phyloP scores from a whole-genome alignment of 2,888 invertebrate genomes.

The Drosophila mercatorum region DNA sequence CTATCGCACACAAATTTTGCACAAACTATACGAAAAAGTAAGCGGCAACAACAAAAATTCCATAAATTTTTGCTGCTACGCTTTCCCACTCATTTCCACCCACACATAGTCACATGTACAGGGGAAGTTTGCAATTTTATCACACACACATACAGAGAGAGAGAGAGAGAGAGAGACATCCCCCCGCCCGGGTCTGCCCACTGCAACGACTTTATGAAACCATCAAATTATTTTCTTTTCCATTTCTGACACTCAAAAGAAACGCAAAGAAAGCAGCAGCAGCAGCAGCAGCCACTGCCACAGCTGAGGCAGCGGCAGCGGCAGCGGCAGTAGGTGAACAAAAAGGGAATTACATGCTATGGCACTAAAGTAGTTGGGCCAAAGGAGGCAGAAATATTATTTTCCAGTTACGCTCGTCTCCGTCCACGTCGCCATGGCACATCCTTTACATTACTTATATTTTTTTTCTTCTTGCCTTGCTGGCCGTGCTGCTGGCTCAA shows the following conservation, averaged over 20 bases:
- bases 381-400: constrained; percentile 80
- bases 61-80: constrained; percentile 69
- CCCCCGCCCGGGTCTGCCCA: constrained; percentile 16
- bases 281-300: constrained; percentile 25
- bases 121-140: constrained; percentile 79
- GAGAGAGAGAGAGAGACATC: constrained; percentile 21
- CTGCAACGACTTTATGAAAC: constrained; percentile 82
- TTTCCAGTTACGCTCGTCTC: constrained; percentile 83
- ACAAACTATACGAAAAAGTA: constrained; percentile 68
- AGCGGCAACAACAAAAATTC: constrained; percentile 61
- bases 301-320: constrained; percentile 6
- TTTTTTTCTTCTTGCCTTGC: constrained; percentile 40
- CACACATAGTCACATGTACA: constrained; percentile 7
- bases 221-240: constrained; percentile 85
- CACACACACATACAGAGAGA: constrained; percentile 55
- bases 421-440: constrained; percentile 71
- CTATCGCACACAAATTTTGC: constrained; percentile 68
- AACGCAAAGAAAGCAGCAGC: constrained; percentile 63
- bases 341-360: constrained; percentile 55
- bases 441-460: constrained; percentile 76
- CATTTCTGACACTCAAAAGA: constrained; percentile 84
- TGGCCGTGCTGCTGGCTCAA: constrained; percentile 70
- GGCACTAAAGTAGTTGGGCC: constrained; percentile 35
- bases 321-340: constrained; percentile 36
- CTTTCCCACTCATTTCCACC: constrained; percentile 52